Evolutionary conservation across 2,888 invertebrate genomes (phyloP), one percentile per base, ranked within the genome.

Genomic region (Philereme transversata): DNA sequence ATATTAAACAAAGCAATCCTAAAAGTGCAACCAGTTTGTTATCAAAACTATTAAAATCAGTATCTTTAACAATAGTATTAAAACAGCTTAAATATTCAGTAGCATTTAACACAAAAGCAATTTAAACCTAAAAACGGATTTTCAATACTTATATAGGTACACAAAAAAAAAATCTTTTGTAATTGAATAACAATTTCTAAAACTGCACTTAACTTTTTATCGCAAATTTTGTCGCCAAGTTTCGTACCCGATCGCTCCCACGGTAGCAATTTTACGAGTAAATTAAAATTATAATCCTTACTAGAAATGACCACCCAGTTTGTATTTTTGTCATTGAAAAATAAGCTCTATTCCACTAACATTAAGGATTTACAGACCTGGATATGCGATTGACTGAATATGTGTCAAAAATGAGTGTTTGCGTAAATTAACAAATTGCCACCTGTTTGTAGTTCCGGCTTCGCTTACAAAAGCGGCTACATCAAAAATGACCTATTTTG

Each of bases 101-200:
- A 51, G 22, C 33, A 41, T 45, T 8, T n/a, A 35, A 11, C 11
- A 50, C 60, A 60, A 54, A 34, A 51, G 43, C 5, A 73, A 75
- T 77, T 75, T 74, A 77, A 76, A 72, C 60, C 68, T 73, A 67
- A 71, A 70, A 74, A 74, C 46, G 50, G 62, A 54, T 72, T 68
- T 70, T 71, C 7, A n/a, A 41, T 50, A 59, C 45, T 55, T 47
- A 65, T 50, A 50, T 40, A 50, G 53, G 48, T 52, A 41, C 4
- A 22, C 7, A 41, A 55, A 55, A 51, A 48, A 11, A 46, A 36
- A 46, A 43, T 38, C 43, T 44, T 50, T 41, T 36, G 40, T 41
- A 9, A 38, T 11, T 43, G 10, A 53, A 46, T 38, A 48, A 56
- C 44, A 52, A 57, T 46, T 4, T 10, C 35, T 45, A 45, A 57